phyloP scores from a whole-genome alignment of 2,797 vertebrate species.

The Arnoldichthys spilopterus region DNA sequence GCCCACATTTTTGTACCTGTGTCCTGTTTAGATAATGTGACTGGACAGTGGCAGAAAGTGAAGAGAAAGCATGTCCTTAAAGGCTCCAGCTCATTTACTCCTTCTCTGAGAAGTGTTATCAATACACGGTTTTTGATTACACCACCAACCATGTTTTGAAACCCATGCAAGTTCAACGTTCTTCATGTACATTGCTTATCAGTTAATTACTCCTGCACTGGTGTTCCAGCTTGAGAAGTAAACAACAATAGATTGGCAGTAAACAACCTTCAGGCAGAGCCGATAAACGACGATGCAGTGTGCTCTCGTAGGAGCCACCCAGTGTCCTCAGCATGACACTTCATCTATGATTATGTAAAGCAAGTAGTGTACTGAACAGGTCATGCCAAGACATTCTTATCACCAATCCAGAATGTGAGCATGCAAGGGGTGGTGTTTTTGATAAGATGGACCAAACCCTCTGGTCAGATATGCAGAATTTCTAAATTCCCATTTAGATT shows the following conservation, averaged over 20 bases:
- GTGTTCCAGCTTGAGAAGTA: slow-evolving; percentile 20
- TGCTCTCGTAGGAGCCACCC: slow-evolving; percentile 27
- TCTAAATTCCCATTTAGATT: not conserved
- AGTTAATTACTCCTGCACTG: not conserved
- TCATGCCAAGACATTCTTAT: slow-evolving; percentile 58
- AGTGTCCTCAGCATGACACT: slow-evolving; percentile 35
- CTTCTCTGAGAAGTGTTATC: slow-evolving; percentile 43
- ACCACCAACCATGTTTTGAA: slow-evolving; percentile 35
- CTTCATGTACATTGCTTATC: slow-evolving; percentile 30
- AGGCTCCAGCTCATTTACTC: slow-evolving; percentile 1
- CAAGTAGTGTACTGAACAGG: slow-evolving; percentile 1
- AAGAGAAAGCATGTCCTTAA: slow-evolving; percentile 15
- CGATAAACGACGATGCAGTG: slow-evolving; percentile 34
- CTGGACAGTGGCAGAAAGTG: not conserved
- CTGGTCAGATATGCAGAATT: slow-evolving; percentile 47
- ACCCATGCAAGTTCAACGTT: slow-evolving; percentile 21
- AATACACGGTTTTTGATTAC: slow-evolving; percentile 29
- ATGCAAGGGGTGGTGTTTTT: slow-evolving; percentile 55
- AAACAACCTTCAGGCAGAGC: slow-evolving; percentile 45
- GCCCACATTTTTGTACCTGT: too few relatives aligned
- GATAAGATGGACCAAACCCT: slow-evolving; percentile 66
- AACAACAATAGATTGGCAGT: slow-evolving; percentile 35
- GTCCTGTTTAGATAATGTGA: not conserved
- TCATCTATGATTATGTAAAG: slow-evolving; percentile 6
- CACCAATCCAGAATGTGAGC: slow-evolving; percentile 55